Percentiles rank a stretch among this genome's conserved stretches.
These are phyloP conservation scores for Orius laevigatus DNA, from an alignment of 1,140 invertebrate species.

Conservation along the genomic window DNA sequence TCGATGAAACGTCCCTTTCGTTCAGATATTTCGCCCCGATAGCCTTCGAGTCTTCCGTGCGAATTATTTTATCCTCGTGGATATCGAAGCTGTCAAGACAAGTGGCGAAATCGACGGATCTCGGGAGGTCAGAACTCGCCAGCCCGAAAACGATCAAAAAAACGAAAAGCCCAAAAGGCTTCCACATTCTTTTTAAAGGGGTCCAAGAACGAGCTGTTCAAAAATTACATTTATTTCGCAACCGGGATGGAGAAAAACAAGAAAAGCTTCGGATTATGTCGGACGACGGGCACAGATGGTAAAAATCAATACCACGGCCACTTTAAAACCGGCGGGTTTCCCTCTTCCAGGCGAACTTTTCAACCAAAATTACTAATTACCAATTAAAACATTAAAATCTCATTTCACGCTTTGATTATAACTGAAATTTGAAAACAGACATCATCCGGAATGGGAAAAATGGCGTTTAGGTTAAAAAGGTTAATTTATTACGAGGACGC, in stretches of 20 bases:
- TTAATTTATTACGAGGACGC: too few species aligned
- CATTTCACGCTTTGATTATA: too few species aligned
- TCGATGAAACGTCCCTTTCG: conserved; percentile 58
- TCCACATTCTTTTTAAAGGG: neutral
- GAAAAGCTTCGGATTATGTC: too few species aligned
- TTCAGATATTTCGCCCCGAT: conserved; percentile 80
- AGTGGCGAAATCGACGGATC: conserved; percentile 10
- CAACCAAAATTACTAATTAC: too few species aligned
- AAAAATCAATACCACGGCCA: too few species aligned
- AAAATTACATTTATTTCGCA: neutral
- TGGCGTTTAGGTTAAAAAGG: too few species aligned
- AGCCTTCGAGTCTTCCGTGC: conserved; percentile 68
- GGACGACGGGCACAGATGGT: too few species aligned
- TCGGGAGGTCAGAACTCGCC: neutral
- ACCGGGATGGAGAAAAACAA: neutral
- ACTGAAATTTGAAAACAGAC: too few species aligned
- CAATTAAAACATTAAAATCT: too few species aligned
- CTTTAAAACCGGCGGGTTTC: too few species aligned
- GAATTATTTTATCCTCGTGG: conserved; percentile 75
- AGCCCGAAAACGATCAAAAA: neutral
- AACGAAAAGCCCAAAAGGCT: conserved; percentile 1
- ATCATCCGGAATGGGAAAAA: too few species aligned
- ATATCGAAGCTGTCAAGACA: conserved; percentile 61
- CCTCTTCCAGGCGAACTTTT: too few species aligned
- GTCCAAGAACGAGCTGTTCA: neutral